A percentile compares a stretch with the other conserved stretches of the same genome.
These are phyloP conservation scores for Crypturellus undulatus DNA, from an alignment of 2,113 vertebrate species.

Conservation along the genomic window DNA sequence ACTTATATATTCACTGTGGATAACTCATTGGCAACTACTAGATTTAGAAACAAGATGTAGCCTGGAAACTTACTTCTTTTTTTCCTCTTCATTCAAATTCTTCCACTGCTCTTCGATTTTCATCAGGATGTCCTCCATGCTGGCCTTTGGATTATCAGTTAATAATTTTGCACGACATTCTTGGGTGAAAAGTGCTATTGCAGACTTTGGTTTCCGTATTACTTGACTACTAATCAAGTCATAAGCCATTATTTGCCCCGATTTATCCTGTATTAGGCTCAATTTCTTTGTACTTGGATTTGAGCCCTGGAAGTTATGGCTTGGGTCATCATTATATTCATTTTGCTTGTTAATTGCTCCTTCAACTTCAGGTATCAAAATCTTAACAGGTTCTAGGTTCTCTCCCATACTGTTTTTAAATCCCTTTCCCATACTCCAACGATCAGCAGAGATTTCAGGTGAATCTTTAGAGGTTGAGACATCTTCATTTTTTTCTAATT, in stretches of 20 bases:
- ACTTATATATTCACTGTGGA: slow-evolving; percentile 48
- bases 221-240: slow-evolving; percentile 88
- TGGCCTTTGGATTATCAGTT: slow-evolving; percentile 81
- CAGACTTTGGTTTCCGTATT: slow-evolving; percentile 86
- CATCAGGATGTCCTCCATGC: slow-evolving; percentile 82
- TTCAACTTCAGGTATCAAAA: slow-evolving; percentile 74
- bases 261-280: slow-evolving; percentile 86
- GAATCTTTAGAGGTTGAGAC: neutral
- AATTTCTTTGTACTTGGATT: slow-evolving; percentile 68
- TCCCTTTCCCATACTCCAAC: slow-evolving; percentile 88
- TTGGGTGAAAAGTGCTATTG: slow-evolving; percentile 85
- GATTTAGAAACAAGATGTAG: slow-evolving; percentile 66
- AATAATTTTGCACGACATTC: slow-evolving; percentile 83
- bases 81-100: slow-evolving; percentile 86
- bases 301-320: slow-evolving; percentile 11
- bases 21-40: slow-evolving; percentile 80
- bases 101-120: slow-evolving; percentile 87
- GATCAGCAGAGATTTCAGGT: slow-evolving; percentile 78
- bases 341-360: neutral
- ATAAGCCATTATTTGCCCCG: slow-evolving; percentile 85
- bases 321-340: neutral
- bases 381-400: slow-evolving; percentile 84
- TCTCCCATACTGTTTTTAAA: slow-evolving; percentile 77
- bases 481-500: neutral
- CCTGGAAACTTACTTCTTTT: slow-evolving; percentile 90